Evolutionary conservation across 2,113 vertebrate genomes (phyloP), one percentile per base, ranked within the genome.

Genomic region (Piaya cayana): DNA sequence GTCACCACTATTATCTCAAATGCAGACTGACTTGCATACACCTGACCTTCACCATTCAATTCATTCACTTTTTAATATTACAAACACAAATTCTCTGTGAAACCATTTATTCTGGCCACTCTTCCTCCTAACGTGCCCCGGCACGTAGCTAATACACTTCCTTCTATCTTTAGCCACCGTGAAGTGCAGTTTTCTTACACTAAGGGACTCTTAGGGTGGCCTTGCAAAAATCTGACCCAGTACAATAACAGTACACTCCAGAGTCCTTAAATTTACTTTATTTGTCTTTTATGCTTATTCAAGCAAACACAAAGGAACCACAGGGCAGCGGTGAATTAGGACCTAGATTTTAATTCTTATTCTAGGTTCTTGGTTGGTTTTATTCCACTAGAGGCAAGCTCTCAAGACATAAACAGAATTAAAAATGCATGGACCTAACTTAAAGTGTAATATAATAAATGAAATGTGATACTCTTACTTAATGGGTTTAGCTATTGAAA

Each of bases 341-440:
- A 77, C 64, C 59, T 88, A 88, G 74, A 77, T 90, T 88, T 86
- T 94, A 77, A 81, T 90, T 90, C 59, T 56, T 52, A 15, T 83
- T 97, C 88, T 86, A 86, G 68, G 78, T 78, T 5, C 64, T 71
- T 88, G 88, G 94, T 90, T 91, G 90, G 56, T 90, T 96, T 95
- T 81, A 93, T 96, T 90, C 72, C 88, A 94, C 92, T 42, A 59
- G 71, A 83, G 90, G 76, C 88, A 94, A 90, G 68, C 21, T 90
- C 90, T 94, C 55, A 90, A 77, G 79, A 56, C 71, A 96, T 93
- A 94, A 95, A 95, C 82, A 91, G 85, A 96, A 95, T 92, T 88
- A 94, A 95, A 96, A 95, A 92, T 95, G 81, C 87, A 97, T 85
- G 78, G 84, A 59, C 58, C 70, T 67, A 91, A 91, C 85, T 93